A percentile compares a stretch with the other conserved stretches of the same genome.
These are phyloP conservation scores for Ceratina japonica DNA, from an alignment of 1,140 invertebrate species.

Conservation along the genomic window DNA sequence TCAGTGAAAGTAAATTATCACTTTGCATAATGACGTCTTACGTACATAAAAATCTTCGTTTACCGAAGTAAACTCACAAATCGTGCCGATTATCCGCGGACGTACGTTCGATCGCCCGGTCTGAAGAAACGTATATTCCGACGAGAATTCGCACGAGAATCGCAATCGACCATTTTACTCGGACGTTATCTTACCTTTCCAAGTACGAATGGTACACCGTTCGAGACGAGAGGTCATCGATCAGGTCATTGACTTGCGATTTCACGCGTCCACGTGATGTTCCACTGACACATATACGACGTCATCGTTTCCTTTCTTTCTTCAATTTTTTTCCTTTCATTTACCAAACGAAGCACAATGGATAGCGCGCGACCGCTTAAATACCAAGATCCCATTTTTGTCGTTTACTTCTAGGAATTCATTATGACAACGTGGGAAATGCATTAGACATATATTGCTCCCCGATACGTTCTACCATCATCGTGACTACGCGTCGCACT, in stretches of 20 bases:
- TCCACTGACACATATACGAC: constrained; percentile 74
- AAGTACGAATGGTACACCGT: constrained; percentile 25
- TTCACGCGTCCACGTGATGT: constrained; percentile 73
- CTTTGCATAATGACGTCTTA: background rate
- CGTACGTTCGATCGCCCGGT: too few species aligned
- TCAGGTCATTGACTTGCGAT: constrained; percentile 75
- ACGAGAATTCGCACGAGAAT: too few species aligned
- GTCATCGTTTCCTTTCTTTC: constrained; percentile 60
- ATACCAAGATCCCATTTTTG: background rate
- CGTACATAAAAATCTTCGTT: background rate
- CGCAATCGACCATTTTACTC: too few species aligned
- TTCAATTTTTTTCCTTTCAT: constrained; percentile 51
- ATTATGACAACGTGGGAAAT: constrained; percentile 30
- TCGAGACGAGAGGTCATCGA: constrained; percentile 56
- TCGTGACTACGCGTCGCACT: constrained; percentile 7
- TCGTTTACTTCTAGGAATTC: constrained; percentile 18
- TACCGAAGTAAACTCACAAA: background rate
- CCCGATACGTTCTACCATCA: background rate
- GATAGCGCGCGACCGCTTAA: constrained; percentile 14
- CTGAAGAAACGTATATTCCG: too few species aligned
- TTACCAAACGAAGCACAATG: constrained; percentile 18
- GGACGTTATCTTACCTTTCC: constrained; percentile 5
- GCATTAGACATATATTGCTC: background rate
- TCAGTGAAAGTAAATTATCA: constrained; percentile 16
- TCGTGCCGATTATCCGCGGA: too few species aligned